Percentiles rank a stretch among this genome's conserved stretches.
Evolutionary conservation across 2,113 vertebrate species (phyloP).

Genomic region (Notarius lentiginosus): DNA sequence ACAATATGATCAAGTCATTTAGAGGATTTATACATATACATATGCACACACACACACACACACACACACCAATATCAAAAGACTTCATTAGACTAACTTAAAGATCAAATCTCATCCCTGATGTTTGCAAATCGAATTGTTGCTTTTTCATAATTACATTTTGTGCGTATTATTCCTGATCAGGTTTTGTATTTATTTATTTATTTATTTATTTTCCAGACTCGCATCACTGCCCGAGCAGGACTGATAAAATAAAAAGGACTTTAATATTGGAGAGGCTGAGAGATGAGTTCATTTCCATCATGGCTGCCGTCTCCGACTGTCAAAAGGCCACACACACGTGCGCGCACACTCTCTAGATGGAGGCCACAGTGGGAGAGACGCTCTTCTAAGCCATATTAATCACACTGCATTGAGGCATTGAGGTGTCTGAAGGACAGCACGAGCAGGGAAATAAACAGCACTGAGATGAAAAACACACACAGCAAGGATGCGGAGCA

Average conservation of each 20-base stretch:
- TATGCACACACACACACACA: no score
- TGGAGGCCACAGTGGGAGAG: conserved; percentile 63
- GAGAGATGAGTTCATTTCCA: conserved; percentile 74
- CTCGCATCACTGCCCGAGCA: conserved; percentile 49
- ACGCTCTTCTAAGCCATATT: conserved; percentile 57
- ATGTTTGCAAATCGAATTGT: conserved; percentile 75
- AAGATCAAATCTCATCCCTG: conserved; percentile 68
- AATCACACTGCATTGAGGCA: conserved; percentile 67
- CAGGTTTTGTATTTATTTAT: conserved; percentile 11
- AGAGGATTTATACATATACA: background rate
- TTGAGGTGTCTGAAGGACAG: conserved; percentile 64
- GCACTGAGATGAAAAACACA: conserved; percentile 2
- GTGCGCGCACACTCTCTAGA: conserved; percentile 11
- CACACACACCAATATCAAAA: conserved; percentile 58
- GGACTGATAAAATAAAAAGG: conserved; percentile 67
- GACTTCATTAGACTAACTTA: conserved; percentile 72
- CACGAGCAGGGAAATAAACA: conserved; percentile 28
- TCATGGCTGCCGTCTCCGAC: conserved; percentile 61
- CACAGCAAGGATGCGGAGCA: background rate
- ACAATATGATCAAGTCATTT: conserved; percentile 39
- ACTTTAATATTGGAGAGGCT: conserved; percentile 67
- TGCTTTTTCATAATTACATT: conserved; percentile 73
- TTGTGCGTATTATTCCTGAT: conserved; percentile 64
- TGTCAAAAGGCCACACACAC: conserved; percentile 61
- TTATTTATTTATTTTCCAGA: background rate